Base-by-base conservation (phyloP, 2,888 invertebrate genomes). In the Athripsodes cinereus region DNA sequence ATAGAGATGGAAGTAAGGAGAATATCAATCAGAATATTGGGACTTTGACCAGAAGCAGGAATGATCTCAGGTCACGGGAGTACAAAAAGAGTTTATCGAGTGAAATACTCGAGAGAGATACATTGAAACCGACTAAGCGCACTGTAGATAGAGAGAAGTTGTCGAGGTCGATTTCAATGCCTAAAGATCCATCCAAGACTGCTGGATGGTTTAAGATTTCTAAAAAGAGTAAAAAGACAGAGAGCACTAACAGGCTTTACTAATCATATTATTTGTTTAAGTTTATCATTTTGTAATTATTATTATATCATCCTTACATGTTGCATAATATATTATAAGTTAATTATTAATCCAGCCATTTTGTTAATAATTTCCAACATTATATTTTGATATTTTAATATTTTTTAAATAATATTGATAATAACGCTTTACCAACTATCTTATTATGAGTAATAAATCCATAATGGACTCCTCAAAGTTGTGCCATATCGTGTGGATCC, bases 121-220 rank as follows among this genome's bases (percentile, higher is more conserved):
- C 71, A 59, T 70, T 65, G 18, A 52, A 62, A 20, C 68, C 67
- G 46, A 65, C 67, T 51, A 57, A 59, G 54, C 54, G 57, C n/a
- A 64, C 58, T 8, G 62, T 52, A 57, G 78, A 74, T 47, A 72
- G 77, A 63, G 84, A 80, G 58, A 74, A 71, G 65, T 71, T 83
- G 5, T 80, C 82, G 0, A 74, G 88, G 58, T 87, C 87, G 1
- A 79, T 86, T 50, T 87, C 88, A 6, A 87, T 87, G 80, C 87
- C 87, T 51, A 83, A 86, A 66, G 86, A 87, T 67, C 81, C 83
- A 52, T 83, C 82, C 67, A 86, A 87, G 70, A 83, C 84, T 61
- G 86, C 87, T 35, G 86, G 86, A 55, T 88, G 87, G 88, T 87
- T 87, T 67, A 86, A 84, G 69, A 70, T 84, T 67, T 74, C 78